Evolutionary conservation across 2,797 vertebrate genomes (phyloP).

Genomic region (Schizopygopsis malacanthus): DNA sequence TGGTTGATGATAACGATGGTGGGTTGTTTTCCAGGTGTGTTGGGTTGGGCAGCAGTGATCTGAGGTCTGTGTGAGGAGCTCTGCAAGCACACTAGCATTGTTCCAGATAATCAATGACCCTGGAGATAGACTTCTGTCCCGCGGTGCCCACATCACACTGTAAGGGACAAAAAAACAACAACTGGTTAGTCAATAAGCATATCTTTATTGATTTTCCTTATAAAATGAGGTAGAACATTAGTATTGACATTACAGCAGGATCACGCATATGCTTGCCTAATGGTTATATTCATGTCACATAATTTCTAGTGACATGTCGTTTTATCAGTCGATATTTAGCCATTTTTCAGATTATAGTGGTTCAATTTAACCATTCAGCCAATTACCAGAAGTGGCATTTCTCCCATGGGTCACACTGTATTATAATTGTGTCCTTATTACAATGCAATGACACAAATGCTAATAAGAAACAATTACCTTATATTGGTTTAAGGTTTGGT

Average conservation of each 20-base stretch:
- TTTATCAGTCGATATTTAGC: not conserved
- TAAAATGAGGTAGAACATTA: not conserved
- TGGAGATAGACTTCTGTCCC: conserved; percentile 97
- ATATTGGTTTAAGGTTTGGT: not conserved
- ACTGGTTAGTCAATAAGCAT: not conserved
- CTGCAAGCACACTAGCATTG: conserved; percentile 86
- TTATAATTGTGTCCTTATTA: not conserved
- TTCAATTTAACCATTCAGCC: not conserved
- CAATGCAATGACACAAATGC: not conserved
- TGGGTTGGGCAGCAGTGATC: not conserved
- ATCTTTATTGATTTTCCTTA: not conserved
- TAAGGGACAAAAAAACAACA: conserved; percentile 10
- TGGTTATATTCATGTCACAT: not conserved
- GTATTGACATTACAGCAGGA: not conserved
- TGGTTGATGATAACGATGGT: not conserved
- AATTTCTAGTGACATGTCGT: not conserved
- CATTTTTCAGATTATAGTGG: not conserved
- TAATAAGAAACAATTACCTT: not conserved
- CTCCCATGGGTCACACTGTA: not conserved
- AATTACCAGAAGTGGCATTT: not conserved
- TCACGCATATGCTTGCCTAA: not conserved
- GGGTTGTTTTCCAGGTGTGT: conserved; percentile 33
- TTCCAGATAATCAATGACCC: conserved; percentile 98
- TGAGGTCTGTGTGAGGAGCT: conserved; percentile 44
- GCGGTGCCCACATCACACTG: conserved; percentile 97